phyloP scores from a whole-genome alignment of 2,888 invertebrate species.

The Leucania comma region DNA sequence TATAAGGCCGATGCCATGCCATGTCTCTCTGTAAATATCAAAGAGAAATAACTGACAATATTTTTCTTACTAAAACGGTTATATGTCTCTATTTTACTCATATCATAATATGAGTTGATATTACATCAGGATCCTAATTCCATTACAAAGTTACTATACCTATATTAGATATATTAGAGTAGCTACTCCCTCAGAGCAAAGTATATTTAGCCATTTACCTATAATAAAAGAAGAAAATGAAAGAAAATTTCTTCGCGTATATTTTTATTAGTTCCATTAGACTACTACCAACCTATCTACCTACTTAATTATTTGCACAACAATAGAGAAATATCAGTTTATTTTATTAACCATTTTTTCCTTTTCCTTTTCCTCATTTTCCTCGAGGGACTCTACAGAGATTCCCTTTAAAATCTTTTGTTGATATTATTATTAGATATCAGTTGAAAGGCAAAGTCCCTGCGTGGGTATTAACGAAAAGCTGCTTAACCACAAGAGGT shows the following conservation, averaged over 20 bases:
- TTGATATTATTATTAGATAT: conserved; percentile 34
- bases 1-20: too few species aligned
- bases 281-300: too few species aligned
- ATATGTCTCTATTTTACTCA: not conserved
- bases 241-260: conserved; percentile 3
- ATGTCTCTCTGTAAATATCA: not conserved
- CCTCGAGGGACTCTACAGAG: conserved; percentile 1
- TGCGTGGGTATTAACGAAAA: conserved; percentile 25
- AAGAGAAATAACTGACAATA: not conserved
- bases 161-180: not conserved
- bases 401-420: conserved; percentile 42
- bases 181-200: not conserved
- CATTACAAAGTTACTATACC: not conserved
- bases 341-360: conserved; percentile 29
- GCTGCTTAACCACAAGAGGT: conserved; percentile 20
- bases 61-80: not conserved
- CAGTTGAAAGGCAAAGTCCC: not conserved
- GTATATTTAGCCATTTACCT: not conserved
- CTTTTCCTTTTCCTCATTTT: not conserved
- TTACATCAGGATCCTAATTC: not conserved
- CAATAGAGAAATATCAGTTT: conserved; percentile 36
- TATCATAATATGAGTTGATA: not conserved
- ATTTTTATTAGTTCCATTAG: conserved; percentile 26
- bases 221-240: not conserved
- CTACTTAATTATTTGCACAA: conserved; percentile 35